A percentile compares a stretch with the other conserved stretches of the same genome.
Conservation (phyloP, 1,140 invertebrate species). For the Dendrolimus punctatus region DNA sequence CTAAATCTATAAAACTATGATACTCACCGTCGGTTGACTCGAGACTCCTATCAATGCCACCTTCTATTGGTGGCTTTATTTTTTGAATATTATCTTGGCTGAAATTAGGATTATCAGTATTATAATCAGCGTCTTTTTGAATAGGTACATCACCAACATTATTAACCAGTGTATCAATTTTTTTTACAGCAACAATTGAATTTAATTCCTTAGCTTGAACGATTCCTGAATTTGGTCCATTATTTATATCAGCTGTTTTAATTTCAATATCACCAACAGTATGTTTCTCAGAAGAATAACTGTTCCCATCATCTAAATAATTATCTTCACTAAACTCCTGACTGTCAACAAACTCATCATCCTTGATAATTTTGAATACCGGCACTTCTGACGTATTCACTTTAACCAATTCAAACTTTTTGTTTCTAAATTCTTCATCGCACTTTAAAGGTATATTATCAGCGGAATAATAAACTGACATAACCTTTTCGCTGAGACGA, state of each 20-base stretch:
- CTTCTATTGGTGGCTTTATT: slow-evolving; percentile 5
- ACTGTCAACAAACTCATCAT: slow-evolving; percentile 52
- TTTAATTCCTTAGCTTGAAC: too few relatives aligned
- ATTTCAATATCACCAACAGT: slow-evolving; percentile 27
- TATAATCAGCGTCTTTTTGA: neutral
- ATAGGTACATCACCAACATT: too few relatives aligned
- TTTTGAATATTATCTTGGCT: neutral
- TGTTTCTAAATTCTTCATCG: slow-evolving; percentile 17
- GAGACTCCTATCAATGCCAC: slow-evolving; percentile 20
- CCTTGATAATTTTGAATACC: slow-evolving; percentile 28
- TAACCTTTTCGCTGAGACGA: slow-evolving; percentile 7
- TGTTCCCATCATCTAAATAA: slow-evolving; percentile 45
- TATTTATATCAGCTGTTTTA: too few relatives aligned
- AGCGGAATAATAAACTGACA: slow-evolving; percentile 30
- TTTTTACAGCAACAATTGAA: too few relatives aligned
- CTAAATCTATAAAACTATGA: slow-evolving; percentile 60
- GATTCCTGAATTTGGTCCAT: too few relatives aligned
- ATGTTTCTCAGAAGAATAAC: slow-evolving; percentile 37
- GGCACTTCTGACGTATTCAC: slow-evolving; percentile 32
- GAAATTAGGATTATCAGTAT: neutral
- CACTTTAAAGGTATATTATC: slow-evolving; percentile 41
- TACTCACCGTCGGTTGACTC: slow-evolving; percentile 51
- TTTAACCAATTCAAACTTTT: slow-evolving; percentile 25
- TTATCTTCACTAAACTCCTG: slow-evolving; percentile 63
- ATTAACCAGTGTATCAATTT: too few relatives aligned